Percentiles rank a stretch among this genome's conserved stretches.
Evolutionary conservation across 2,113 vertebrate genomes (phyloP).

Genomic region (Hymenochirus boettgeri): DNA sequence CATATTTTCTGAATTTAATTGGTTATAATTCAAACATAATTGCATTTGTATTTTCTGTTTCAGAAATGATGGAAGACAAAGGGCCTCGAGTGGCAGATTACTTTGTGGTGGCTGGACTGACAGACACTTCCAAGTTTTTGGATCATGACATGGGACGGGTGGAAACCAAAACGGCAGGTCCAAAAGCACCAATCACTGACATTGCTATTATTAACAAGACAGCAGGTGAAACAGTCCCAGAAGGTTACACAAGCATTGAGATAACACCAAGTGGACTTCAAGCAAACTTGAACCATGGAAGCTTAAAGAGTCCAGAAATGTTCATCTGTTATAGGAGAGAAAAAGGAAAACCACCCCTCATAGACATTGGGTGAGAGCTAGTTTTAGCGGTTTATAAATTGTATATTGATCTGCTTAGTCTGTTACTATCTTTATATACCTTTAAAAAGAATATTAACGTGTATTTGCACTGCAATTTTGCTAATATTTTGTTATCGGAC

Average conservation of each 20-base stretch:
- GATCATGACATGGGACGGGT: slow-evolving; percentile 83
- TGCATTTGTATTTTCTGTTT: not conserved
- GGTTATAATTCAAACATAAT: too few species aligned
- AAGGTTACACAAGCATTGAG: slow-evolving; percentile 94
- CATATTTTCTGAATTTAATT: too few species aligned
- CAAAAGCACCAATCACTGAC: slow-evolving; percentile 92
- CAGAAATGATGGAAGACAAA: slow-evolving; percentile 94
- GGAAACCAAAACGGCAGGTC: slow-evolving; percentile 82
- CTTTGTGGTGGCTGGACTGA: slow-evolving; percentile 95
- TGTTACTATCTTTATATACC: too few species aligned
- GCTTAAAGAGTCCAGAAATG: slow-evolving; percentile 93
- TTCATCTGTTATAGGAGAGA: slow-evolving; percentile 91
- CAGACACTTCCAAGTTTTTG: slow-evolving; percentile 80
- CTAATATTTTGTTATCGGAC: too few species aligned
- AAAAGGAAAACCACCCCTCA: slow-evolving; percentile 84
- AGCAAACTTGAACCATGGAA: slow-evolving; percentile 95
- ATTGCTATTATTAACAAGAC: slow-evolving; percentile 91
- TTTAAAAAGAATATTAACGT: too few species aligned
- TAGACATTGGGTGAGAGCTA: slow-evolving; percentile 81
- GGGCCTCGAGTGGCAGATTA: slow-evolving; percentile 94
- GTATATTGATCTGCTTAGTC: too few species aligned
- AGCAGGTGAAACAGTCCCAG: slow-evolving; percentile 85
- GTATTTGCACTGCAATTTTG: too few species aligned
- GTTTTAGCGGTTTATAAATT: too few species aligned
- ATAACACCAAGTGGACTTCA: slow-evolving; percentile 83